Conservation (phyloP, 2,113 vertebrate genomes). For the Oreochromis aureus region DNA sequence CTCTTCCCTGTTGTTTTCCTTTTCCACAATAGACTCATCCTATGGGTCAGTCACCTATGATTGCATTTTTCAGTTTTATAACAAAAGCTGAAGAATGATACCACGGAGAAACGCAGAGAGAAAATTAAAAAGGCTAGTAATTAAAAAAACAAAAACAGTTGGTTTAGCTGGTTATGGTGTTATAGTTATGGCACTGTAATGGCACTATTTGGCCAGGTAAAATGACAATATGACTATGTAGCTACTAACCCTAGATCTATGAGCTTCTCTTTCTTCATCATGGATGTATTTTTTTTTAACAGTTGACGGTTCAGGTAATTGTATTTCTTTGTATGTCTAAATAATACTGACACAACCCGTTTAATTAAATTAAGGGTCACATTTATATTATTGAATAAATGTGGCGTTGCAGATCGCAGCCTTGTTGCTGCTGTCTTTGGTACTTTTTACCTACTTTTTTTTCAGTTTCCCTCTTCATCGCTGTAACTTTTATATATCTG, state of each 20-base stretch:
- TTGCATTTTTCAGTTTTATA: background rate
- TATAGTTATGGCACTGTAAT: background rate
- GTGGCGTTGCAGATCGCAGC: background rate
- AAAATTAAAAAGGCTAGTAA: background rate
- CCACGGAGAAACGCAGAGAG: background rate
- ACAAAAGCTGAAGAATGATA: constrained; percentile 2
- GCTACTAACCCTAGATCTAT: background rate
- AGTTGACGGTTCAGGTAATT: background rate
- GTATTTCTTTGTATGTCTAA: background rate
- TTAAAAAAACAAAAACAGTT: background rate
- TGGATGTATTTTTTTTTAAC: background rate
- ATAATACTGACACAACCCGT: background rate
- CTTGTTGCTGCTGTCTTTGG: background rate
- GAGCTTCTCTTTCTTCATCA: background rate
- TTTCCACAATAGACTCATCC: constrained; percentile 13
- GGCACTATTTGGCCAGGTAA: background rate
- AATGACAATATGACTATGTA: background rate
- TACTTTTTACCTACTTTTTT: background rate
- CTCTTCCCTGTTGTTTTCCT: background rate
- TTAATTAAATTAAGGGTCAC: background rate
- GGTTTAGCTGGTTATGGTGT: background rate
- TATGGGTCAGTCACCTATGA: background rate
- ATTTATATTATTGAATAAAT: background rate
- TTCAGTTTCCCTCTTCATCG: background rate
- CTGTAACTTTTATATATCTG: background rate